These are phyloP conservation scores for Rallus limicola DNA, from an alignment of 2,113 vertebrate species.

Conservation along the genomic window DNA sequence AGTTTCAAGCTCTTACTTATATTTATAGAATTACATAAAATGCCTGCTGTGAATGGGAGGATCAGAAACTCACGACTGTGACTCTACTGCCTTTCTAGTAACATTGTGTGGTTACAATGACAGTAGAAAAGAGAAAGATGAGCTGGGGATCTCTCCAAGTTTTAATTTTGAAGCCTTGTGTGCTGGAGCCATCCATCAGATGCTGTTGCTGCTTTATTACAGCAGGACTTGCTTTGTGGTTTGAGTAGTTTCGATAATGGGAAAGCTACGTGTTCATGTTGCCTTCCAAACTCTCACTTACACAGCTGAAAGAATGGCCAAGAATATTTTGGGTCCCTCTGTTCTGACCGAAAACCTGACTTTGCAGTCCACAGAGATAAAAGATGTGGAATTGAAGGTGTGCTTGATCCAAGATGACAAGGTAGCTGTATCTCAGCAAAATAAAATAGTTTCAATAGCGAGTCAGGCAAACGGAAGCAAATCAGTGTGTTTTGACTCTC, in stretches of 20 bases:
- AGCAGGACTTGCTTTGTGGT: not conserved
- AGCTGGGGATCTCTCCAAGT: not conserved
- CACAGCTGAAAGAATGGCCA: not conserved
- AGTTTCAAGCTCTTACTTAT: not conserved
- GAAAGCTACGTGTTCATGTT: not conserved
- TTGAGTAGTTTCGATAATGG: not conserved
- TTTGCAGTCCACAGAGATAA: slow-evolving; percentile 18
- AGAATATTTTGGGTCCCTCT: not conserved
- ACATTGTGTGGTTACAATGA: not conserved
- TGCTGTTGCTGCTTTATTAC: not conserved
- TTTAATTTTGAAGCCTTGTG: not conserved
- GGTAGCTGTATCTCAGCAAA: not conserved
- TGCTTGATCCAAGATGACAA: not conserved
- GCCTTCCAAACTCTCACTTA: not conserved
- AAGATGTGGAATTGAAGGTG: not conserved
- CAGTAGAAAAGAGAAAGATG: not conserved
- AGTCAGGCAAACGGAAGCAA: not conserved
- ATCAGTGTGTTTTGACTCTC: not conserved
- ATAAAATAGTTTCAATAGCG: not conserved
- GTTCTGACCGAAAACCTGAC: not conserved
- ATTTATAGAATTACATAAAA: not conserved
- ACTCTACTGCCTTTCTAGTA: not conserved
- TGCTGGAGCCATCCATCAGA: not conserved
- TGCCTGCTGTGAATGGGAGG: not conserved
- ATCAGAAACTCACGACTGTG: not conserved